Evolutionary conservation across 2,797 vertebrate genomes (phyloP).

Genomic region (Oophaga sylvatica): DNA sequence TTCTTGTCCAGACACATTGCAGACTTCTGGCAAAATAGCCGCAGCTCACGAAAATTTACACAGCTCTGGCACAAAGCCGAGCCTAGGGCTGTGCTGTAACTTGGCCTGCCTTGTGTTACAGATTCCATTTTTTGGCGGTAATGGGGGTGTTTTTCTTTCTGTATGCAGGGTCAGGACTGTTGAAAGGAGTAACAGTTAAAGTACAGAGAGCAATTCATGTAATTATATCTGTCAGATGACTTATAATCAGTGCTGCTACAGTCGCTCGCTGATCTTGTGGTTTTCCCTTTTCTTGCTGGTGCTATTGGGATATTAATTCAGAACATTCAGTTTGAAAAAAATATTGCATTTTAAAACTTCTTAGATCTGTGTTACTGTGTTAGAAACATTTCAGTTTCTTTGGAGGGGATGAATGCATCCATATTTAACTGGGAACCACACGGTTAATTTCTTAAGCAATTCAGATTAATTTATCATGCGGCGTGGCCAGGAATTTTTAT

Average conservation of each 20-base stretch:
- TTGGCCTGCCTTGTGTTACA: conserved; percentile 86
- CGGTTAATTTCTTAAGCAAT: not conserved
- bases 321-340: conserved; percentile 35
- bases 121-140: conserved; percentile 78
- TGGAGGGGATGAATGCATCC: not conserved
- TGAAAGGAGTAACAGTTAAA: conserved; percentile 80
- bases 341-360: conserved; percentile 22
- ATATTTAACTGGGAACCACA: not conserved
- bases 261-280: conserved; percentile 63
- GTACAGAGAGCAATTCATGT: conserved; percentile 71
- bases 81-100: conserved; percentile 83
- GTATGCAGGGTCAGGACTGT: conserved; percentile 77
- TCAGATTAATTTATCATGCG: not conserved
- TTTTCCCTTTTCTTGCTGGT: conserved; percentile 60
- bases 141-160: conserved; percentile 66
- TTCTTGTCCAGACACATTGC: conserved; percentile 82
- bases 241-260: conserved; percentile 60
- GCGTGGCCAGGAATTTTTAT: not conserved
- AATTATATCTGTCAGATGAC: conserved; percentile 63
- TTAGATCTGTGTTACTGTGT: not conserved
- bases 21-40: conserved; percentile 82
- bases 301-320: conserved; percentile 37
- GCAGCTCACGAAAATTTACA: conserved; percentile 80
- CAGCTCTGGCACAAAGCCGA: conserved; percentile 83
- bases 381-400: not conserved